Base-by-base conservation (phyloP, 2,113 vertebrate genomes). In the Urocynchramus pylzowi region DNA sequence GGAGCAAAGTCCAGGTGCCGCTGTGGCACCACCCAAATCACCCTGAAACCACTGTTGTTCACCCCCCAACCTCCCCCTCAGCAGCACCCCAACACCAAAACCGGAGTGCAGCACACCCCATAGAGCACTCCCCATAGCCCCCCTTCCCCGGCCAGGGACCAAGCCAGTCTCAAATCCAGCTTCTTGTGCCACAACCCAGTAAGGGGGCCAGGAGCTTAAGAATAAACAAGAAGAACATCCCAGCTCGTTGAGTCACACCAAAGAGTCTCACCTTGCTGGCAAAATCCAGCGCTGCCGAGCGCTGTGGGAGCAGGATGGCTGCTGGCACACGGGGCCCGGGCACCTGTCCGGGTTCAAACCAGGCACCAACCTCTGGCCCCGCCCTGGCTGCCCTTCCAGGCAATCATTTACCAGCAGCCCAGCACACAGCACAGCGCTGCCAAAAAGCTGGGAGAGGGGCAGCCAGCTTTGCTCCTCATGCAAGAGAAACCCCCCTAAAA, bases 391-490 rank as follows among this genome's bases (percentile, higher is more conserved):
- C 27, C 12, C 1, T 0, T 42, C 50, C 68, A 1, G 28, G 52
- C 68, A 95, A 97, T 95, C 96, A 95, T 96, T 97, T 74, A 96
- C 96, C 93, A 84, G 88, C 60, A 33, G 70, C 71, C 35, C 53
- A 19, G 53, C 10, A 0, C 1, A 1, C 0, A 1, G 39, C 31
- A 63, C 33, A 1, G 10, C 1, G 2, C 88, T 5, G 27, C 80
- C 45, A 53, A 42, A 45, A 35, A 11, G 21, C 63, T 44, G 68
- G 41, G 41, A 90, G 39, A 1, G 11, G 37, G 2, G 45, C 5
- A 1, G 44, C 27, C 39, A 12, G 45, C 28, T 75, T 28, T 41
- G 30, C 61, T 67, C 22, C 47, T 0, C 1, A 0, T 10, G 28
- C 1, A 4, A 60, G 19, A 67, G 33, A n/a, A 53, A 5, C 1